Evolutionary conservation across 2,113 vertebrate species (phyloP).

Genomic region (Stigmatopora nigra): DNA sequence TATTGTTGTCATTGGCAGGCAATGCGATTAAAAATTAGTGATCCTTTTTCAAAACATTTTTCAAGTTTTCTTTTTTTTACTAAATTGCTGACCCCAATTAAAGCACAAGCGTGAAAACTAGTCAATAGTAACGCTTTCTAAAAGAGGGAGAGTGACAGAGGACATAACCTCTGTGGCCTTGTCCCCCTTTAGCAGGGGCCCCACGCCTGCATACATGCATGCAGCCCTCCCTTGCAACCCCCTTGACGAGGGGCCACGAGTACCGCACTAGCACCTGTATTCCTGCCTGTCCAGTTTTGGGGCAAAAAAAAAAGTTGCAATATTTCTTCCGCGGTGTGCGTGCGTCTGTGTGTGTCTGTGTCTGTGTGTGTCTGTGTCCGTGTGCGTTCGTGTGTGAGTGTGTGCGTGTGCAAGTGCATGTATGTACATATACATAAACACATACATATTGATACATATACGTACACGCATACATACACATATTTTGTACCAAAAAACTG

Average conservation of each 20-base stretch:
- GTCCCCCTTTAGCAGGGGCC: slow-evolving; percentile 9
- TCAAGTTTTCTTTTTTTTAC: neutral
- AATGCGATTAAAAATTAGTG: too few species aligned
- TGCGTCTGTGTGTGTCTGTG: neutral
- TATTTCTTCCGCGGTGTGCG: slow-evolving; percentile 5
- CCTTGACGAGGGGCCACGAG: neutral
- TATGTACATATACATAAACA: too few species aligned
- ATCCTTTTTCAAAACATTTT: too few species aligned
- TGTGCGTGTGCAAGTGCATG: too few species aligned
- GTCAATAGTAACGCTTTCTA: neutral
- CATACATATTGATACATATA: too few species aligned
- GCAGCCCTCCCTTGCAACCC: neutral
- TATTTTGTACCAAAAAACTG: too few species aligned
- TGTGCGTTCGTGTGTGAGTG: slow-evolving; percentile 35
- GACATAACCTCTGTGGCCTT: slow-evolving; percentile 19
- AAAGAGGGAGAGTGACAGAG: neutral
- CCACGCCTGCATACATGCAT: neutral
- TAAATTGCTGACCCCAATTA: neutral
- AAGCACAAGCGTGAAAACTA: neutral
- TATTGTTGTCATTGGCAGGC: too few species aligned
- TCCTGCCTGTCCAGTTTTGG: slow-evolving; percentile 38
- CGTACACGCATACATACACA: too few species aligned
- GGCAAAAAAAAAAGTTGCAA: slow-evolving; percentile 58
- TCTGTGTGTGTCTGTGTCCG: neutral
- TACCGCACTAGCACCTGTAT: slow-evolving; percentile 48